These are phyloP conservation scores for Biston stratarius DNA, from an alignment of 2,888 invertebrate genomes.

Conservation along the genomic window DNA sequence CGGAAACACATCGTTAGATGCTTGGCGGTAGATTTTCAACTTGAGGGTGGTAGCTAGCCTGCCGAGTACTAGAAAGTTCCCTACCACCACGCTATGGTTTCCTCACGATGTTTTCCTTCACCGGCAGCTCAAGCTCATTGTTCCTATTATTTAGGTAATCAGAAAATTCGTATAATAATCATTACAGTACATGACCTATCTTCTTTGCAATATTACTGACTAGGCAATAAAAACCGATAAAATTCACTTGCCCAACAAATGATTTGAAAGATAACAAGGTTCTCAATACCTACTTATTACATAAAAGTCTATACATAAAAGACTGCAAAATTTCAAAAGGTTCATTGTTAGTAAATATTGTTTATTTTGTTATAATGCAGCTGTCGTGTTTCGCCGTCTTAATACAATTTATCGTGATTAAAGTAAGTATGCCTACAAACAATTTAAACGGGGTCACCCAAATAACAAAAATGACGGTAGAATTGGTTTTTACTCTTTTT, in stretches of 20 bases:
- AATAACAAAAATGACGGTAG: too few relatives aligned
- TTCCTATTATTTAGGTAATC: too few relatives aligned
- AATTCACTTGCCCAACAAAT: conserved; percentile 19
- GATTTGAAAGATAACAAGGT: conserved; percentile 6
- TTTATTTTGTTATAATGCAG: conserved; percentile 25
- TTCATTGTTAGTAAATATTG: neutral
- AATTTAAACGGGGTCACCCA: neutral
- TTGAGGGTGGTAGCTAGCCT: too few relatives aligned
- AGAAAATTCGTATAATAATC: neutral
- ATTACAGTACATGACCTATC: neutral
- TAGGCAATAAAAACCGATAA: neutral
- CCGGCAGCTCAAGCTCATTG: too few relatives aligned
- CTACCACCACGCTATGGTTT: too few relatives aligned
- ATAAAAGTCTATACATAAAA: conserved; percentile 30
- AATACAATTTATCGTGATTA: conserved; percentile 27
- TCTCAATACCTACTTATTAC: neutral
- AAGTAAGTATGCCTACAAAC: conserved; percentile 32
- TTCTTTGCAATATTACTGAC: conserved; percentile 2
- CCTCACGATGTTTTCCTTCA: too few relatives aligned
- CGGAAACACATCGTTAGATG: too few relatives aligned
- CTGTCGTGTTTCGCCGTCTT: conserved; percentile 18
- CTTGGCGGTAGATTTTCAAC: too few relatives aligned
- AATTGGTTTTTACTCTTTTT: too few relatives aligned
- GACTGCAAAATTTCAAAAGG: conserved; percentile 6
- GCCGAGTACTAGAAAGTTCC: too few relatives aligned